phyloP scores from a whole-genome alignment of 1,140 invertebrate species.

The Tetramorium simillimum region DNA sequence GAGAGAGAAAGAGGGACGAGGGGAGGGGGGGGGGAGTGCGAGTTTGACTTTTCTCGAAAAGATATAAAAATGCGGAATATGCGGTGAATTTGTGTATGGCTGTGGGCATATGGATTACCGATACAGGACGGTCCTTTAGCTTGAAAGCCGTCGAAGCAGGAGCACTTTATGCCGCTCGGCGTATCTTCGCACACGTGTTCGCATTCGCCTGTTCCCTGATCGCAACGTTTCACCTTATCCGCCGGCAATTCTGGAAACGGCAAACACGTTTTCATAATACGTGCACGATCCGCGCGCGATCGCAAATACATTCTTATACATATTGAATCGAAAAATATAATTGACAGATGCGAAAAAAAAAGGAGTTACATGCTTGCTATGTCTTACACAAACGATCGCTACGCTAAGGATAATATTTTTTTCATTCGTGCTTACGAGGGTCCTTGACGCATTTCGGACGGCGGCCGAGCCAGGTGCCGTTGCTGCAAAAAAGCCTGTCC shows the following conservation, averaged over 20 bases:
- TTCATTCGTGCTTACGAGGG: constrained; percentile 73
- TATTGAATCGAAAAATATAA: not conserved
- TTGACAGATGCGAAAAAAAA: not conserved
- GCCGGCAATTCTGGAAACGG: constrained; percentile 6
- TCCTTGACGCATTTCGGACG: constrained; percentile 84
- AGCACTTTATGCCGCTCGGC: constrained; percentile 81
- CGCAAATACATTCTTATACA: not conserved
- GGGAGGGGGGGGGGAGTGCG: not conserved
- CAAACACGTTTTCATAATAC: not conserved
- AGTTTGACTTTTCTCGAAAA: constrained; percentile 27
- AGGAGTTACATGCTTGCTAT: not conserved
- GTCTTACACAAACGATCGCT: not conserved
- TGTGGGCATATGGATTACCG: constrained; percentile 71
- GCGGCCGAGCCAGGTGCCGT: constrained; percentile 86
- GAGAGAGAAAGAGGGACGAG: not conserved
- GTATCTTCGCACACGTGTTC: constrained; percentile 84
- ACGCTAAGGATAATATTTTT: not conserved
- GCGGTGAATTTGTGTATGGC: not conserved
- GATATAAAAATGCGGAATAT: not conserved
- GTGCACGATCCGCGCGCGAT: not conserved
- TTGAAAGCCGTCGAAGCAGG: constrained; percentile 84
- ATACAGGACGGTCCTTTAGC: constrained; percentile 85
- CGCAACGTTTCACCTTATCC: constrained; percentile 78
- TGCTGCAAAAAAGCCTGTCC: constrained; percentile 86
- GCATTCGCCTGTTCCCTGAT: constrained; percentile 80